Evolutionary conservation across 2,888 invertebrate genomes (phyloP), one percentile per base, ranked within the genome.

Genomic region (Beris chalybata): DNA sequence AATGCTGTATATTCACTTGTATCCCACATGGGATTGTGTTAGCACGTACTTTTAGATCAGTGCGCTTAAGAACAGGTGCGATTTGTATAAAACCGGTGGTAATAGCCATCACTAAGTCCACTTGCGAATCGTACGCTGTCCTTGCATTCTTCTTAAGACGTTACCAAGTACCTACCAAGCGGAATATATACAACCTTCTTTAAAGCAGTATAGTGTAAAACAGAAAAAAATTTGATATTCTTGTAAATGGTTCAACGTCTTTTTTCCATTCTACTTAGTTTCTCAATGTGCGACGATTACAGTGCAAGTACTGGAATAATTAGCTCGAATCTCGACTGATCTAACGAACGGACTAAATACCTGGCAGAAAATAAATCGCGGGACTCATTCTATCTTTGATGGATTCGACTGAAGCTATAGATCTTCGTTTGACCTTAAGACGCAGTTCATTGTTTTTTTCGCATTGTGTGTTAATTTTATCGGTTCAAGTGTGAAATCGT

Each of bases 401-500:
- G 13, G 13, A 22, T 56, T 44, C 38, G 38, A 38, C 22, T 22
- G 22, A 22, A 22, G 22, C 52, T 30, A 61, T 61, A 61, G 22
- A 59, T 59, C 22, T 50, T 38, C n/a, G 5, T n/a, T 11, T 61
- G 61, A 61, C 61, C 61, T 61, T 61, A 52, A 50, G 52, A 61
- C 38, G 50, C 38, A 38, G 30, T 43, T 61, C 11, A 32, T 22
- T 50, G 22, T 22, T n/a, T n/a, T 7, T 9, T 32, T 50, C 22
- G 52, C 31, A 61, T 61, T 61, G 61, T 52, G 48, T 59, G 58
- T 31, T 47, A 59, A 59, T 59, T 48, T 47, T 15, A 47, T 12
- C 48, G 48, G 58, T 59, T 59, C 58, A 59, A 59, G 58, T 59
- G 58, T 59, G 58, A 59, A 59, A 59, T 48, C 38, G 30, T 45